A percentile compares a stretch with the other conserved stretches of the same genome.
phyloP scores from a whole-genome alignment of 2,113 vertebrate species.

The Rhinolophus sinicus region DNA sequence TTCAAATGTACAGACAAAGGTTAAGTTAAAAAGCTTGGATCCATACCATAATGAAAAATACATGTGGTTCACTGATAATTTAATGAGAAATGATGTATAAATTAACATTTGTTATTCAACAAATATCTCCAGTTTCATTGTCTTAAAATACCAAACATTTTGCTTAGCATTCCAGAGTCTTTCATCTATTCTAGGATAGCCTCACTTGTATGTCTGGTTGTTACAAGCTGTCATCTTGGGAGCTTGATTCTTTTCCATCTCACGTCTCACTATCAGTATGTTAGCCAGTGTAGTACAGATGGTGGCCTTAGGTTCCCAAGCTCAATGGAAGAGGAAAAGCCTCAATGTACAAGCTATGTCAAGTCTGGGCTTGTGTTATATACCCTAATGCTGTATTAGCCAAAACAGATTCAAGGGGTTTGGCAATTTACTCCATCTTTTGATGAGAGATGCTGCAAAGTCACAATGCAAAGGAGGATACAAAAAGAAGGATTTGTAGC shows the following conservation, averaged over 20 bases:
- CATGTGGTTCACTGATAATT: neutral
- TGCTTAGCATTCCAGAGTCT: neutral
- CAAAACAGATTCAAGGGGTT: neutral
- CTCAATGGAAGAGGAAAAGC: rapidly evolving
- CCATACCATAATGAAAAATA: neutral
- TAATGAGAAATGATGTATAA: neutral
- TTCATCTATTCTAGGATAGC: neutral
- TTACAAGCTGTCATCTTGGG: neutral
- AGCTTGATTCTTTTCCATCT: neutral
- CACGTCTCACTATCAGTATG: neutral
- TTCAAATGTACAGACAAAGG: neutral
- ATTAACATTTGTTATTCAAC: neutral
- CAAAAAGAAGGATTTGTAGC: neutral
- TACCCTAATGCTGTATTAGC: neutral
- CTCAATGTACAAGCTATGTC: neutral
- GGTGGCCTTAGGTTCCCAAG: neutral
- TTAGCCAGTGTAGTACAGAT: neutral
- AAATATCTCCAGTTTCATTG: neutral
- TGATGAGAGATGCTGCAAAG: neutral
- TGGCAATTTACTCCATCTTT: neutral
- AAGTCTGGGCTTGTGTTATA: neutral
- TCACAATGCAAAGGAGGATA: neutral
- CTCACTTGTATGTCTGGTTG: neutral
- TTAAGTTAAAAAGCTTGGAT: neutral
- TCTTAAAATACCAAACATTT: neutral